A percentile compares a stretch with the other conserved stretches of the same genome.
Conservation (phyloP, 2,797 vertebrate species). For the Prionace glauca region DNA sequence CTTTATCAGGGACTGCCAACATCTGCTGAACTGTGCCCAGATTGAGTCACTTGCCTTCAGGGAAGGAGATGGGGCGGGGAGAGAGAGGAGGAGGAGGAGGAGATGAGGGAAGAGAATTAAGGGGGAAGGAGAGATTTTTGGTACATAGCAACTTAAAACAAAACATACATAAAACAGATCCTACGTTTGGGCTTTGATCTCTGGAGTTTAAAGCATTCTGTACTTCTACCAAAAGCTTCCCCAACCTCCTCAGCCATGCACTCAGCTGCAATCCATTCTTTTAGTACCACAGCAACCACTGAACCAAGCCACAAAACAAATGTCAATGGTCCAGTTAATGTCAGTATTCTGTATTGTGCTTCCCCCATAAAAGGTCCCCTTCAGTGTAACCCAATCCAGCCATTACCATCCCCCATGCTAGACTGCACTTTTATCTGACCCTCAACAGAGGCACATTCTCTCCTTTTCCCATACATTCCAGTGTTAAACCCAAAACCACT, state of each 20-base stretch:
- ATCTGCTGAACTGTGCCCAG: not conserved
- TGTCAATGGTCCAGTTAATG: conserved; percentile 32
- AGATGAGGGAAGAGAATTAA: not conserved
- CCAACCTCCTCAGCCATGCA: not conserved
- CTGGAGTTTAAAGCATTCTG: not conserved
- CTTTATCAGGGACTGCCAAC: not conserved
- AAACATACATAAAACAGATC: not conserved
- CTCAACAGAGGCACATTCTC: not conserved
- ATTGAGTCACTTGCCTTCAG: not conserved
- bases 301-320: not conserved
- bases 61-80: not conserved
- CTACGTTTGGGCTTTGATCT: conserved; percentile 11
- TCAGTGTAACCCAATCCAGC: conserved; percentile 23
- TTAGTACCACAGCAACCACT: conserved; percentile 15
- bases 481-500: not conserved
- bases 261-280: conserved; percentile 31
- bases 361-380: conserved; percentile 13
- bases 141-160: not conserved
- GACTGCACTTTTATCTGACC: conserved; percentile 26
- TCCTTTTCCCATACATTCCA: conserved; percentile 34
- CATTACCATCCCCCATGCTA: not conserved
- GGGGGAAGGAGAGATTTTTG: not conserved
- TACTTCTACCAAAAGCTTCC: not conserved
- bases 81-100: too few species aligned
- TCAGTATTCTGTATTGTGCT: not conserved